phyloP scores from a whole-genome alignment of 2,113 vertebrate genomes.

The Nansenia antarctica region DNA sequence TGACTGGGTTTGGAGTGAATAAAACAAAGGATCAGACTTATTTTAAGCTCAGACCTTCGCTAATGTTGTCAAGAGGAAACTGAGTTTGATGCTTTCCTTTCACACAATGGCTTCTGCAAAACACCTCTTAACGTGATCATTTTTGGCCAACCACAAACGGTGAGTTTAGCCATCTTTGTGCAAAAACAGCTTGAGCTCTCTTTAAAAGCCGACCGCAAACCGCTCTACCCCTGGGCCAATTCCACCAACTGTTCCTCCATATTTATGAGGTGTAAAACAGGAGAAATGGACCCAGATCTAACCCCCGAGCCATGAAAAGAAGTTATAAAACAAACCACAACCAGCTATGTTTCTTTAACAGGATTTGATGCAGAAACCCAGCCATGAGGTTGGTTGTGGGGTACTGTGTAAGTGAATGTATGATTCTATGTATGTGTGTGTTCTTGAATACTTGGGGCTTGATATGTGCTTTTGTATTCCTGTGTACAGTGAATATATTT shows the following conservation, averaged over 20 bases:
- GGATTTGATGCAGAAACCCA: slow-evolving; percentile 1
- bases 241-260: slow-evolving; percentile 32
- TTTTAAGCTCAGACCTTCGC: background rate
- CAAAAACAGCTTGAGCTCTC: slow-evolving; percentile 22
- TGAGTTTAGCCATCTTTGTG: slow-evolving; percentile 16
- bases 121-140: slow-evolving; percentile 3
- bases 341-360: slow-evolving; percentile 10
- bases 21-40: background rate
- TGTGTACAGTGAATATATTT: slow-evolving; percentile 9
- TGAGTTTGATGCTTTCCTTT: background rate
- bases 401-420: background rate
- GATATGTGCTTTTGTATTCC: slow-evolving; percentile 17
- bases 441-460: no score
- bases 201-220: slow-evolving; percentile 6
- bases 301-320: slow-evolving; percentile 17
- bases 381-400: slow-evolving; percentile 14
- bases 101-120: background rate
- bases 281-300: background rate
- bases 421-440: background rate
- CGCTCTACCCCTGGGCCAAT: slow-evolving; percentile 11
- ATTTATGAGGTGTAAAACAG: slow-evolving; percentile 36
- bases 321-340: slow-evolving; percentile 25
- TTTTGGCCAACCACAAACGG: background rate
- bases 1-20: background rate
- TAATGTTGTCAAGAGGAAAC: background rate